Conservation (phyloP, 2,113 vertebrate genomes). For the Poecile atricapillus region DNA sequence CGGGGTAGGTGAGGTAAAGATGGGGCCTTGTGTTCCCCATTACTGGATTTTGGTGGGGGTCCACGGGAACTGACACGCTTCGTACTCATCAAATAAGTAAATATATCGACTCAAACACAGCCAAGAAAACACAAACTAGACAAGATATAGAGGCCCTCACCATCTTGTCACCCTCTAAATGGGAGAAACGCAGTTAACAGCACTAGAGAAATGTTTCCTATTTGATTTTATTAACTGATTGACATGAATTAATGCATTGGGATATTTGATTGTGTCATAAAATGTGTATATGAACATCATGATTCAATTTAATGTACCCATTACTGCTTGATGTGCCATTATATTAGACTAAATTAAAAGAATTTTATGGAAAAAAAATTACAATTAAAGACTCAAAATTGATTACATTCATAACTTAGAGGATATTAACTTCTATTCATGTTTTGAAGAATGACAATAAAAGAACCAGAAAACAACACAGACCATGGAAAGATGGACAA, state of each 20-base stretch:
- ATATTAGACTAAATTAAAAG: constrained; percentile 87
- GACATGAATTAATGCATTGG: constrained; percentile 84
- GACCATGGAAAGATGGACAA: background rate
- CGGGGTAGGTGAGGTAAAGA: background rate
- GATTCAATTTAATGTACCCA: constrained; percentile 86
- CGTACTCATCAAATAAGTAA: background rate
- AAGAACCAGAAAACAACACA: constrained; percentile 71
- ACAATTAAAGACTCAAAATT: constrained; percentile 83
- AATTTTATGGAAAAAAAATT: constrained; percentile 84
- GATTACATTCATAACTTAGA: constrained; percentile 82
- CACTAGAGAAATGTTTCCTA: constrained; percentile 75
- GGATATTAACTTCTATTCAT: constrained; percentile 76
- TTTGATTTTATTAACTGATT: constrained; percentile 86
- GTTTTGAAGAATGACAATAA: constrained; percentile 74
- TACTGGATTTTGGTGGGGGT: background rate
- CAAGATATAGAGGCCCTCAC: constrained; percentile 31
- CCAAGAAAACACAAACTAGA: background rate
- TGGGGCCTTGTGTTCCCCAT: background rate
- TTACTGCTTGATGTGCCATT: constrained; percentile 86
- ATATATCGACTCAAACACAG: background rate
- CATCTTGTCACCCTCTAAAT: constrained; percentile 42
- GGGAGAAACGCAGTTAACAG: constrained; percentile 48
- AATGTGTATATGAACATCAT: constrained; percentile 85
- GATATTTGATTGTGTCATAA: constrained; percentile 86
- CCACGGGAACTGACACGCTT: accelerated